Evolutionary conservation across 2,888 invertebrate species (phyloP).

Genomic region (Limenitis camilla): DNA sequence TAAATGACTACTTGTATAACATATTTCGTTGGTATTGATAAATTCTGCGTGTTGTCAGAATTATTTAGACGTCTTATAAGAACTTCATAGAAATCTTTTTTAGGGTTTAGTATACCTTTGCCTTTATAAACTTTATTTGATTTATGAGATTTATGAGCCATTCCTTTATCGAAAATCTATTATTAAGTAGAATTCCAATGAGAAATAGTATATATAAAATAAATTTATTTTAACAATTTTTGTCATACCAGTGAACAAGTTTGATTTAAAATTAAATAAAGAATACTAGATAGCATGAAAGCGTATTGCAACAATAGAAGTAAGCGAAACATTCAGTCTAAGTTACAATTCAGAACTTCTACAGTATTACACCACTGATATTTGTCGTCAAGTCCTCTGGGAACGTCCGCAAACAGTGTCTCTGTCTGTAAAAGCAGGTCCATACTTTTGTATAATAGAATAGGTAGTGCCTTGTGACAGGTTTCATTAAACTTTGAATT

Average conservation of each 20-base stretch:
- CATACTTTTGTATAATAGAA: constrained; percentile 29
- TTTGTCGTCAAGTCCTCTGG: constrained; percentile 50
- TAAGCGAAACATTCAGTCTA: constrained; percentile 10
- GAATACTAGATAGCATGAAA: constrained; percentile 8
- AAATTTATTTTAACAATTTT: too few species aligned
- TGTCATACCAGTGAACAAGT: constrained; percentile 19
- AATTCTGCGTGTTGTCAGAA: neutral
- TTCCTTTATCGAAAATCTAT: too few species aligned
- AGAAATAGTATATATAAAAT: neutral
- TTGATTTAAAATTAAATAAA: constrained; percentile 29
- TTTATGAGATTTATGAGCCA: too few species aligned
- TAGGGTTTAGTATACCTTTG: too few species aligned
- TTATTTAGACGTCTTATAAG: neutral
- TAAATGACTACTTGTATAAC: neutral
- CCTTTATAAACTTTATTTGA: too few species aligned
- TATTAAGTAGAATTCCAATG: too few species aligned
- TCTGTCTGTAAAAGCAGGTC: constrained; percentile 46
- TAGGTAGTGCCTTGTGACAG: too few species aligned
- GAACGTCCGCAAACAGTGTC: constrained; percentile 52
- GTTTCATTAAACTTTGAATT: neutral
- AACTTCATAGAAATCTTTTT: neutral
- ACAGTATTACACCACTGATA: constrained; percentile 65
- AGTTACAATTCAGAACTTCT: constrained; percentile 36
- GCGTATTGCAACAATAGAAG: constrained; percentile 8
- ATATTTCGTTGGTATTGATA: neutral